phyloP scores from a whole-genome alignment of 2,797 vertebrate genomes.

The Eutrigla gurnardus region DNA sequence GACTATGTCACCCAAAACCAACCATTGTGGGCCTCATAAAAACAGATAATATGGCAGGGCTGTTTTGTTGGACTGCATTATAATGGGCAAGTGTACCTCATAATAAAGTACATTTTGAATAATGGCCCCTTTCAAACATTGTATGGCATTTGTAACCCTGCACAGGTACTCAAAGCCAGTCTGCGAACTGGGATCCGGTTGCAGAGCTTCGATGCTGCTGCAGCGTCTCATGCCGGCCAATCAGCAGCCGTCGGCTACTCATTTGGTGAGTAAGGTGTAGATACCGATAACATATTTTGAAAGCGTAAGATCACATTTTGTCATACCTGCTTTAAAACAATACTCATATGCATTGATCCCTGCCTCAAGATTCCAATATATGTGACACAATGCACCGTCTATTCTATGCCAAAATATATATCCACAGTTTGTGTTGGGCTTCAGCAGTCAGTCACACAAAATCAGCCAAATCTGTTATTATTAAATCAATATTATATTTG shows the following conservation, averaged over 20 bases:
- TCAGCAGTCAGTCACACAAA: not conserved
- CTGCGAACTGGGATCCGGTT: constrained; percentile 76
- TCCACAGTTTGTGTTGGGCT: not conserved
- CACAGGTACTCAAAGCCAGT: constrained; percentile 75
- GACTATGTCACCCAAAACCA: no score
- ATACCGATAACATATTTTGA: not conserved
- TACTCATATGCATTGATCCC: not conserved
- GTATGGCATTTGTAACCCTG: no score
- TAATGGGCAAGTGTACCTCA: no score
- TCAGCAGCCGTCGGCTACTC: constrained; percentile 67
- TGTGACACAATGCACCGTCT: not conserved
- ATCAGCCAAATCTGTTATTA: no score
- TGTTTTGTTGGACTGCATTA: no score
- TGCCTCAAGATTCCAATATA: not conserved
- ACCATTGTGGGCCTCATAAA: no score
- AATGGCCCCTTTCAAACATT: no score
- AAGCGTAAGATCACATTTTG: not conserved
- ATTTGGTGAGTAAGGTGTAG: constrained; percentile 75
- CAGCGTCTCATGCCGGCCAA: constrained; percentile 28
- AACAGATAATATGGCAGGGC: no score
- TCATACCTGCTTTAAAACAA: not conserved
- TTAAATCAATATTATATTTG: no score
- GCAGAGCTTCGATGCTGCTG: constrained; percentile 75
- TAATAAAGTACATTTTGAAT: no score
- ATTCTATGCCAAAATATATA: not conserved